Percentiles rank a stretch among this genome's conserved stretches.
These are phyloP conservation scores for Drosophila sechellia DNA, from an alignment of 1,140 invertebrate species.

Conservation along the genomic window DNA sequence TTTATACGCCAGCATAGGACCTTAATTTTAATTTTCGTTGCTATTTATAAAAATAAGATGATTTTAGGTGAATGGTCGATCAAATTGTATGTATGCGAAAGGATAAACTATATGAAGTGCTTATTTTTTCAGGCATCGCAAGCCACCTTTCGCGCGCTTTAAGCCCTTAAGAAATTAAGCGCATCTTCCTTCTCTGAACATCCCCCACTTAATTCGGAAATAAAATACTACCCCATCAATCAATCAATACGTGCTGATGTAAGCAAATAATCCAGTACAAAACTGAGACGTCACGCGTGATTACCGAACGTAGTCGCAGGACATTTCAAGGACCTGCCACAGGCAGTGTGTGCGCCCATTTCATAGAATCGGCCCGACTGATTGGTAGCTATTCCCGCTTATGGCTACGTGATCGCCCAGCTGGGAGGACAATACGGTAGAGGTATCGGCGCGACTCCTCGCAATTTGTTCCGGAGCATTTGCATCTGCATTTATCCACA, in stretches of 20 bases:
- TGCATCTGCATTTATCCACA: conserved; percentile 30
- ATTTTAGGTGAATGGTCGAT: too few relatives aligned
- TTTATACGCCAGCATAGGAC: neutral
- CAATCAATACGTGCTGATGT: conserved; percentile 30
- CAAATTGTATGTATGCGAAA: too few relatives aligned
- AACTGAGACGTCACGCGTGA: conserved; percentile 23
- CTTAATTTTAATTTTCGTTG: too few relatives aligned
- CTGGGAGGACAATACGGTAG: neutral
- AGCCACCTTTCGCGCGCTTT: too few relatives aligned
- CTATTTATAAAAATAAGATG: too few relatives aligned
- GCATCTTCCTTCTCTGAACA: neutral
- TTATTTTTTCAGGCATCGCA: too few relatives aligned
- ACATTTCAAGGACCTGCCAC: conserved; percentile 17
- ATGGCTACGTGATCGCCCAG: conserved; percentile 54
- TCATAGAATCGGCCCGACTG: conserved; percentile 14
- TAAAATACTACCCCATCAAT: conserved; percentile 20
- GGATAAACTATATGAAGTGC: too few relatives aligned
- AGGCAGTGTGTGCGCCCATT: neutral
- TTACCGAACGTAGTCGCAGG: conserved; percentile 27
- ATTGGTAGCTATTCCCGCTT: conserved; percentile 8
- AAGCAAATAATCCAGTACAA: conserved; percentile 24
- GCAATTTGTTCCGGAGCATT: conserved; percentile 33
- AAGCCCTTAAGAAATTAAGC: neutral
- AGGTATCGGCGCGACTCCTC: conserved; percentile 15
- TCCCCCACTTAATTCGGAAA: conserved; percentile 3